phyloP scores from a whole-genome alignment of 2,888 invertebrate species.

The Drosophila pseudotakahashii region DNA sequence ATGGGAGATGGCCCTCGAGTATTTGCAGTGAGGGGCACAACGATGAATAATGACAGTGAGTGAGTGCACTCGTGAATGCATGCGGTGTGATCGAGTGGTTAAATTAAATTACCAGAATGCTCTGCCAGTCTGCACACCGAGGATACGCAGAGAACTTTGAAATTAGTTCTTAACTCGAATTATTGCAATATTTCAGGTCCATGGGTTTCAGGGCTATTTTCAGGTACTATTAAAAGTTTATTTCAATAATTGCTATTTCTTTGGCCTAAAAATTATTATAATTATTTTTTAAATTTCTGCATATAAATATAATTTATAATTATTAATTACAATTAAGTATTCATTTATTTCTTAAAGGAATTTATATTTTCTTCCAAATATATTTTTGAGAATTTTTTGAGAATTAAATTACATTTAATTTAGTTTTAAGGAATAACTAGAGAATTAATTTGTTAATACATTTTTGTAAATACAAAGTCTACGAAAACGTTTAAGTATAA shows the following conservation, averaged over 20 bases:
- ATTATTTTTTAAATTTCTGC: no score
- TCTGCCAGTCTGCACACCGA: background rate
- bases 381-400: background rate
- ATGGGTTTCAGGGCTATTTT: background rate
- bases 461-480: background rate
- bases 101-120: conserved; percentile 20
- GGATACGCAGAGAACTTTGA: background rate
- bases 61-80: conserved; percentile 34
- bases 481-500: background rate
- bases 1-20: conserved; percentile 22
- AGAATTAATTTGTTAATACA: no score
- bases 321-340: no score
- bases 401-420: no score
- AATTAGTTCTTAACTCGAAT: background rate
- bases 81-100: conserved; percentile 28
- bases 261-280: no score
- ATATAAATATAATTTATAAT: no score
- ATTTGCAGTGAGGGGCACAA: conserved; percentile 6
- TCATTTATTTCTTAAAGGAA: no score
- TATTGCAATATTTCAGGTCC: background rate
- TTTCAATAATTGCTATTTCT: no score
- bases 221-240: no score
- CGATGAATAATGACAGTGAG: conserved; percentile 31
- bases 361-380: background rate
- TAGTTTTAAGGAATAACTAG: no score